Percentiles rank a stretch among this genome's conserved stretches.
phyloP scores from a whole-genome alignment of 1,140 invertebrate species.

The Solenopsis fugax region DNA sequence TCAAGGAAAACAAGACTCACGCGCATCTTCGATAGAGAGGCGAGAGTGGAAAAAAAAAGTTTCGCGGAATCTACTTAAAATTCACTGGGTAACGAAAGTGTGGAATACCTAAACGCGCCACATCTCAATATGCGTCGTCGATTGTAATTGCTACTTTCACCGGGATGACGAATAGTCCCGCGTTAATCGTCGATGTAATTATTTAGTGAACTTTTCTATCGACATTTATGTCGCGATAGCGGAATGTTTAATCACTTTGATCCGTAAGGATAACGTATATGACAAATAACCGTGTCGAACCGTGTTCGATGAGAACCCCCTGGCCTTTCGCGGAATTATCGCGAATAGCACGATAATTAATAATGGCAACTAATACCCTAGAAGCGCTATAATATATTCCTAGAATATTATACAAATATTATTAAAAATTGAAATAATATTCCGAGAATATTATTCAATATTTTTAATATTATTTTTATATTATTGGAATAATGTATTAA shows the following conservation, averaged over 20 bases:
- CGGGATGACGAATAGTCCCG: not conserved
- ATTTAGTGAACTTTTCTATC: conserved; percentile 2
- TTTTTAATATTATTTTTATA: too few species aligned
- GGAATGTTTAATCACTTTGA: conserved; percentile 19
- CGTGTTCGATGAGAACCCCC: not conserved
- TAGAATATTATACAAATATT: too few species aligned
- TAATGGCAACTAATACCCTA: not conserved
- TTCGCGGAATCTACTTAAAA: conserved; percentile 22
- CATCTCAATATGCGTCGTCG: conserved; percentile 5
- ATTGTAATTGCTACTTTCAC: conserved; percentile 25
- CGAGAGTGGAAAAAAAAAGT: not conserved
- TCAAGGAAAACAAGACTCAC: conserved; percentile 6
- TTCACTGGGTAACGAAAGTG: conserved; percentile 13
- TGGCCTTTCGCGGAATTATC: conserved; percentile 26
- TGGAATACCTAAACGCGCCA: not conserved
- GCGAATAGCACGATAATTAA: conserved; percentile 12
- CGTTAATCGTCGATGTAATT: conserved; percentile 8
- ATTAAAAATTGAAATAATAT: too few species aligned
- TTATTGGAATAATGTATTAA: too few species aligned
- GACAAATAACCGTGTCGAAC: not conserved
- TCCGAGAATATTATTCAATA: too few species aligned
- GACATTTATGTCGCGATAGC: conserved; percentile 12
- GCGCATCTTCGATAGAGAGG: not conserved
- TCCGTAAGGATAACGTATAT: conserved; percentile 26
- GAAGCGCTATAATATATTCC: too few species aligned